Evolutionary conservation across 2,797 vertebrate genomes (phyloP).

Genomic region (Premnoplex brunnescens): DNA sequence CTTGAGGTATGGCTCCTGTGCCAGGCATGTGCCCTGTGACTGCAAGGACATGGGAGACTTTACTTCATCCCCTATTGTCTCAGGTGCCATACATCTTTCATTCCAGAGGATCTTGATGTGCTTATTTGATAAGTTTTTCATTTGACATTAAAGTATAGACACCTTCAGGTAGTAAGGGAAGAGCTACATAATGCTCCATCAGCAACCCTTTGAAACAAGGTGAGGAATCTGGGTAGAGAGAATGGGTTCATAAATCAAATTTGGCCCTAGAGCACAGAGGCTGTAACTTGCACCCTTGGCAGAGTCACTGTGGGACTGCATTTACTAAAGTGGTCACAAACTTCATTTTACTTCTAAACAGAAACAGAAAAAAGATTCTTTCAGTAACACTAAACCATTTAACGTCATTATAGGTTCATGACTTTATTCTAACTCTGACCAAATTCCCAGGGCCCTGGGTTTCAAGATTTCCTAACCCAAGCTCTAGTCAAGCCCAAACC

Average conservation of each 20-base stretch:
- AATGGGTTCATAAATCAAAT: neutral
- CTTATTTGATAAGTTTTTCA: neutral
- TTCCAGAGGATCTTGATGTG: neutral
- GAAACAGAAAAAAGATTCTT: neutral
- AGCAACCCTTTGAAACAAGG: neutral
- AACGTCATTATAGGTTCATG: neutral
- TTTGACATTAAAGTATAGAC: neutral
- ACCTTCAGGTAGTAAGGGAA: neutral
- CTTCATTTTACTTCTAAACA: neutral
- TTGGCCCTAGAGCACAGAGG: neutral
- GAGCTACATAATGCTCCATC: neutral
- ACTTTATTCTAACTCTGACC: neutral
- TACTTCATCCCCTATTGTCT: neutral
- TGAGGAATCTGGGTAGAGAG: neutral
- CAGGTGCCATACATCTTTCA: neutral
- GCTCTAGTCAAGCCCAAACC: constrained; percentile 9
- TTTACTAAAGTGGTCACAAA: neutral
- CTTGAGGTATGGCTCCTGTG: neutral
- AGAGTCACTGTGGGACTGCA: neutral
- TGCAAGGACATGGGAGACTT: neutral
- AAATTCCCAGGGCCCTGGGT: neutral
- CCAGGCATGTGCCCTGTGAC: neutral
- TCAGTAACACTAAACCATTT: neutral
- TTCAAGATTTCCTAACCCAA: constrained; percentile 19
- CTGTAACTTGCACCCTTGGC: neutral